These are phyloP conservation scores for Noctua janthina DNA, from an alignment of 2,888 invertebrate genomes.

Conservation along the genomic window DNA sequence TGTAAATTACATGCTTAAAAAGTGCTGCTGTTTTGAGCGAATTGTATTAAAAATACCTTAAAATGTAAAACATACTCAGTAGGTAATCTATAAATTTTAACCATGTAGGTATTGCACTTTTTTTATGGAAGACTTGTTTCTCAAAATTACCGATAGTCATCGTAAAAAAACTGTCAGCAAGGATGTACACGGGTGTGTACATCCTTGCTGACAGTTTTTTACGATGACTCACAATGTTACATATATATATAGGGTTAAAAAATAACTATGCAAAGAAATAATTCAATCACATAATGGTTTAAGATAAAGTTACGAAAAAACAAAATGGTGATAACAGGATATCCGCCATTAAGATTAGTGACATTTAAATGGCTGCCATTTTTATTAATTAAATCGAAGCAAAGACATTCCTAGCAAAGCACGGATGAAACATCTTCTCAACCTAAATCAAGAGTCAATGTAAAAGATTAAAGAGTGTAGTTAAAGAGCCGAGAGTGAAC, in stretches of 20 bases:
- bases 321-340: neutral
- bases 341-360: conserved; percentile 6
- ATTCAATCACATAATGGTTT: neutral
- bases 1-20: neutral
- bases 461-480: conserved; percentile 40
- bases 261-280: neutral
- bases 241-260: neutral
- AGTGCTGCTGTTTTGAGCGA: neutral
- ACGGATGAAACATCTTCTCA: conserved; percentile 5
- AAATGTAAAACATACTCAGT: no score
- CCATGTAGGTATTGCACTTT: neutral
- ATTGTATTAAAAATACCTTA: neutral
- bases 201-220: neutral
- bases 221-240: neutral
- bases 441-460: conserved; percentile 17
- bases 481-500: conserved; percentile 49
- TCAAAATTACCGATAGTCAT: no score
- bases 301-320: neutral
- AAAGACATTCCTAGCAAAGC: conserved; percentile 29
- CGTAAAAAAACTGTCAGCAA: no score
- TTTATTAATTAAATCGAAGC: neutral
- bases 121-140: no score
- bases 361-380: conserved; percentile 4
- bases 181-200: no score
- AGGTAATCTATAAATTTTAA: no score